Conservation (phyloP, 1,140 invertebrate genomes). For the Zaprionus ghesquierei region DNA sequence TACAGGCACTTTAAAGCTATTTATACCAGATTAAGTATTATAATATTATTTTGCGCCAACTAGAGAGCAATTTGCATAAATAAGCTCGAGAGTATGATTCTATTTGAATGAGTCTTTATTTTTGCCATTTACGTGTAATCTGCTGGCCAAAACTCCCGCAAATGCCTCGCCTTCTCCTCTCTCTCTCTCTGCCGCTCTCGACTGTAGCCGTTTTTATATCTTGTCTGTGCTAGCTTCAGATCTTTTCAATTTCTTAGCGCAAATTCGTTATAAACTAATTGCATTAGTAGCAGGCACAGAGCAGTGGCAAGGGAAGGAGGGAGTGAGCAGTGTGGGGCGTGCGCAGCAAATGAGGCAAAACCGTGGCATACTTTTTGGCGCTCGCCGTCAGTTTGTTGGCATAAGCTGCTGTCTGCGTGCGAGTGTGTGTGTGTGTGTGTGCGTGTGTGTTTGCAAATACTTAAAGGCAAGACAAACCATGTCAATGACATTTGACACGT, state of each 20-base stretch:
- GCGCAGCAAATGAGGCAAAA: constrained; percentile 68
- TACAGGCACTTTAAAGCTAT: background rate
- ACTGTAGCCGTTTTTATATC: background rate
- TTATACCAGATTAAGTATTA: background rate
- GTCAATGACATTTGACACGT: constrained; percentile 81
- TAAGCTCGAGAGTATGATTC: background rate
- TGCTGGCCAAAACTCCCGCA: background rate
- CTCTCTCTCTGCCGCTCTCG: background rate
- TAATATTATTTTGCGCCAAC: constrained; percentile 1
- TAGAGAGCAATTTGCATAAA: constrained; percentile 2
- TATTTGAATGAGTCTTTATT: background rate
- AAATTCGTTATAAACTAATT: constrained; percentile 48
- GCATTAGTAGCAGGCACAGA: constrained; percentile 32
- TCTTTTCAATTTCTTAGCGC: constrained; percentile 3
- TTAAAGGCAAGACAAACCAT: constrained; percentile 75
- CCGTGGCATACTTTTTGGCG: constrained; percentile 66
- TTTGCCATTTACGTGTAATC: background rate
- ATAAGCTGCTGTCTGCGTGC: constrained; percentile 30
- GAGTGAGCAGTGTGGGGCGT: background rate
- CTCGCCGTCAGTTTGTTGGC: constrained; percentile 15
- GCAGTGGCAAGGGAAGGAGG: constrained; percentile 4
- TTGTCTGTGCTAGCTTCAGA: background rate
- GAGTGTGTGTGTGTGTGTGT: constrained; percentile 27
- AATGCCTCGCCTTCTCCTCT: background rate
- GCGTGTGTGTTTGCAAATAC: constrained; percentile 63